A percentile compares a stretch with the other conserved stretches of the same genome.
phyloP scores from a whole-genome alignment of 2,888 invertebrate genomes.

The Lottia scabra region DNA sequence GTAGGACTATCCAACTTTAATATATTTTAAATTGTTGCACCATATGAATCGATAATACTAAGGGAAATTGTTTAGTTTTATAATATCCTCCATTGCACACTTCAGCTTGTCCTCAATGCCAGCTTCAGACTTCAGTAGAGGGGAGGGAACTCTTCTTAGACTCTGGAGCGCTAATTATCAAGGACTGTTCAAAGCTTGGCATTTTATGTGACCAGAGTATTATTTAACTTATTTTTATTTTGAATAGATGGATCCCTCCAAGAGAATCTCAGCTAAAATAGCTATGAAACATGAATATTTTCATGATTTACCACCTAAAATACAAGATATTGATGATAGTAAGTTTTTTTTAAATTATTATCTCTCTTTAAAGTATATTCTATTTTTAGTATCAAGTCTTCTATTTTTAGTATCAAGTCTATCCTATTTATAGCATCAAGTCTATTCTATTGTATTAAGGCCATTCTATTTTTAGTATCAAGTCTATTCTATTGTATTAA shows the following conservation, averaged over 20 bases:
- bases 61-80: too few species aligned
- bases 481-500: too few species aligned
- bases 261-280: constrained; percentile 86
- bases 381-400: constrained; percentile 83
- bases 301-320: constrained; percentile 86
- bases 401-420: constrained; percentile 86
- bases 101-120: too few species aligned
- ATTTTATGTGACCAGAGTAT: too few species aligned
- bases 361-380: constrained; percentile 14
- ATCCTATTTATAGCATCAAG: constrained; percentile 84
- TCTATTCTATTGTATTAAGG: too few species aligned
- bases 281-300: constrained; percentile 94
- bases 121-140: too few species aligned
- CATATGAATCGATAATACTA: too few species aligned
- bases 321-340: constrained; percentile 94
- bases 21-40: too few species aligned
- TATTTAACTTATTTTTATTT: neutral
- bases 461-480: constrained; percentile 80
- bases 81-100: too few species aligned
- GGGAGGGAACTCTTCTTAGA: too few species aligned
- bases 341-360: constrained; percentile 69
- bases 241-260: constrained; percentile 78
- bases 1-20: neutral
- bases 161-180: too few species aligned
- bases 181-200: too few species aligned